Conservation (phyloP, 2,113 vertebrate genomes). For the Plectropomus leopardus region DNA sequence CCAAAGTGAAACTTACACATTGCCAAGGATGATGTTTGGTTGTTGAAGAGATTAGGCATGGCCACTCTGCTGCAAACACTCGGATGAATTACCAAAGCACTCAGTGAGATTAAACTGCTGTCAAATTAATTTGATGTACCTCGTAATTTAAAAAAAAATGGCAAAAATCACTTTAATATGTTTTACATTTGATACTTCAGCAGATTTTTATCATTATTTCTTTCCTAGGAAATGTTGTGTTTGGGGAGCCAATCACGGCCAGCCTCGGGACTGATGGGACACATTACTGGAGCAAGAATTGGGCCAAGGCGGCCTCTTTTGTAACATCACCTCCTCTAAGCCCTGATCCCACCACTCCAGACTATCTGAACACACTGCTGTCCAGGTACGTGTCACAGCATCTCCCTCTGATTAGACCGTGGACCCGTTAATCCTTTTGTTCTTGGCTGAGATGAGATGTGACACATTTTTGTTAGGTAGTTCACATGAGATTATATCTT, state of each 20-base stretch:
- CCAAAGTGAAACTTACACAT: constrained; percentile 17
- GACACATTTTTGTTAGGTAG: not conserved
- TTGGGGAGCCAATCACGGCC: constrained; percentile 96
- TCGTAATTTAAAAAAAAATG: not conserved
- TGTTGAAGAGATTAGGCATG: not conserved
- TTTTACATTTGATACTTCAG: not conserved
- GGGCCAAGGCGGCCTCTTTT: constrained; percentile 97
- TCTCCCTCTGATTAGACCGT: not conserved
- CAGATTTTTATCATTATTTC: not conserved
- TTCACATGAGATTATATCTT: not conserved
- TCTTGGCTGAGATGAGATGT: not conserved
- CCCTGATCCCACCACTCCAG: constrained; percentile 96
- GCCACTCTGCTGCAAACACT: constrained; percentile 39
- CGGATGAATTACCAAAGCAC: constrained; percentile 37
- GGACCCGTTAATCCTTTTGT: not conserved
- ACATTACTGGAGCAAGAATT: constrained; percentile 99
- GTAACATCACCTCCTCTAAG: constrained; percentile 97
- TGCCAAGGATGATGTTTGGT: constrained; percentile 8
- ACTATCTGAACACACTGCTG: constrained; percentile 96
- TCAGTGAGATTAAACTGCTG: constrained; percentile 45
- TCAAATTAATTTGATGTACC: constrained; percentile 21
- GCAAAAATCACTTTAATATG: not conserved
- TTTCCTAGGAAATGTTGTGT: constrained; percentile 93
- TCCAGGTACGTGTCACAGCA: constrained; percentile 86
- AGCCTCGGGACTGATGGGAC: constrained; percentile 97